Conservation (phyloP, 2,888 invertebrate species). For the Choristoneura rosaceana region DNA sequence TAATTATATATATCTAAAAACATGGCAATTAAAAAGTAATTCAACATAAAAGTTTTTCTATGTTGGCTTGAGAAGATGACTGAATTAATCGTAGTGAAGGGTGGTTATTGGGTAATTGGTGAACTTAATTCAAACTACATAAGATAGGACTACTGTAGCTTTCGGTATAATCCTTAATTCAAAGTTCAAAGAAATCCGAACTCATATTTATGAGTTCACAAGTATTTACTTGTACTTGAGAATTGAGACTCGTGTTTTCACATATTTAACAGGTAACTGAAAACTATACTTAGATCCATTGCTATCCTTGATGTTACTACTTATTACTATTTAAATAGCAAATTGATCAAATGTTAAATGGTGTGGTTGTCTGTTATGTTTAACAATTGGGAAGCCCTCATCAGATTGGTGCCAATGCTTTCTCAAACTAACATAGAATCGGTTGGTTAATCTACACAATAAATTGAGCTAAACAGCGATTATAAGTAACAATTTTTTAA, state of each 20-base stretch:
- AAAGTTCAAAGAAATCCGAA: neutral
- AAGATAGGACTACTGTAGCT: neutral
- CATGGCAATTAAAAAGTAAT: conserved; percentile 56
- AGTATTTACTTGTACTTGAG: too few relatives aligned
- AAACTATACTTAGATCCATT: too few relatives aligned
- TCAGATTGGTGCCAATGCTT: neutral
- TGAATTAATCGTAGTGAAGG: neutral
- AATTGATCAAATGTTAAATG: neutral
- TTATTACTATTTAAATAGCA: neutral
- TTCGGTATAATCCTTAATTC: neutral
- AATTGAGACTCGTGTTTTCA: neutral
- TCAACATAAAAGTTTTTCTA: conserved; percentile 43
- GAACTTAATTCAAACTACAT: neutral
- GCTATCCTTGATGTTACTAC: neutral
- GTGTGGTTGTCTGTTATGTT: neutral
- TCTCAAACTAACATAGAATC: conserved; percentile 49
- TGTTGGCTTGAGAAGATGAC: conserved; percentile 22
- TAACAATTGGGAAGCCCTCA: neutral
- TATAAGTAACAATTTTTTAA: conserved; percentile 46
- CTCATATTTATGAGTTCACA: too few relatives aligned
- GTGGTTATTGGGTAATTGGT: neutral
- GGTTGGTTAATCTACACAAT: conserved; percentile 50
- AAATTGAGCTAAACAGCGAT: conserved; percentile 70
- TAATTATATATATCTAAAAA: conserved; percentile 63
- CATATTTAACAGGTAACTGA: neutral